These are phyloP conservation scores for Pyrrhia umbra DNA, from an alignment of 2,888 invertebrate genomes.

Conservation along the genomic window DNA sequence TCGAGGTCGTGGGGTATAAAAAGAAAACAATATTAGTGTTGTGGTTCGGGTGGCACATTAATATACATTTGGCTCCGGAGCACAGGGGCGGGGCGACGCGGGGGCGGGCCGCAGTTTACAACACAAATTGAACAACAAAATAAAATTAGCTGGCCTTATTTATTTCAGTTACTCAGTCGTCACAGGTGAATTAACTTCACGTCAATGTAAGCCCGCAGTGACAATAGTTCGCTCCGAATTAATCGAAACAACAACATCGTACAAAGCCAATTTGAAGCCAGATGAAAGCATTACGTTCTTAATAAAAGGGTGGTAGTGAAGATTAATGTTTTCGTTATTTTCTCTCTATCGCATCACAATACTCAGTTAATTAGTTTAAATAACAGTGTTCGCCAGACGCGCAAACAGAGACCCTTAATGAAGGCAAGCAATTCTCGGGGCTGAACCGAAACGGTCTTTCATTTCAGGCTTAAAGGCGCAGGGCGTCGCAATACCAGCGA, in stretches of 20 bases:
- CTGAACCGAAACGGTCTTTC: constrained; percentile 84
- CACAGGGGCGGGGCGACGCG: constrained; percentile 52
- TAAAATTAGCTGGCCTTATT: constrained; percentile 77
- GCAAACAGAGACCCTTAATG: constrained; percentile 88
- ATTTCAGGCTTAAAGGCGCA: constrained; percentile 81
- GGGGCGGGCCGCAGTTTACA: constrained; percentile 77
- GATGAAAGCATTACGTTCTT: constrained; percentile 65
- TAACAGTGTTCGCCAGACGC: constrained; percentile 87
- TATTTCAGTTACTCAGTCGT: constrained; percentile 62
- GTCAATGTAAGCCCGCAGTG: constrained; percentile 41
- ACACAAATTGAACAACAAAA: constrained; percentile 83
- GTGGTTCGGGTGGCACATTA: constrained; percentile 84
- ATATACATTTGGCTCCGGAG: constrained; percentile 84
- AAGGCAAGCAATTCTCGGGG: constrained; percentile 85
- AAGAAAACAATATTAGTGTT: constrained; percentile 86
- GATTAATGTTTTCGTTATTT: constrained; percentile 81
- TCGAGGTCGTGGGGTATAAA: constrained; percentile 81
- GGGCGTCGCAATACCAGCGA: constrained; percentile 81
- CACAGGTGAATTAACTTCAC: constrained; percentile 59
- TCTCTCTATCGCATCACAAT: constrained; percentile 83
- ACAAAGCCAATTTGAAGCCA: constrained; percentile 63
- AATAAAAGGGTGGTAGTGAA: constrained; percentile 68
- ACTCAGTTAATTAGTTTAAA: constrained; percentile 87
- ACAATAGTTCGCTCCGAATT: constrained; percentile 45
- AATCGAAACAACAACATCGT: constrained; percentile 53